Base-by-base conservation (phyloP, 2,797 vertebrate species). In the Petrocephalus schoutedeni region DNA sequence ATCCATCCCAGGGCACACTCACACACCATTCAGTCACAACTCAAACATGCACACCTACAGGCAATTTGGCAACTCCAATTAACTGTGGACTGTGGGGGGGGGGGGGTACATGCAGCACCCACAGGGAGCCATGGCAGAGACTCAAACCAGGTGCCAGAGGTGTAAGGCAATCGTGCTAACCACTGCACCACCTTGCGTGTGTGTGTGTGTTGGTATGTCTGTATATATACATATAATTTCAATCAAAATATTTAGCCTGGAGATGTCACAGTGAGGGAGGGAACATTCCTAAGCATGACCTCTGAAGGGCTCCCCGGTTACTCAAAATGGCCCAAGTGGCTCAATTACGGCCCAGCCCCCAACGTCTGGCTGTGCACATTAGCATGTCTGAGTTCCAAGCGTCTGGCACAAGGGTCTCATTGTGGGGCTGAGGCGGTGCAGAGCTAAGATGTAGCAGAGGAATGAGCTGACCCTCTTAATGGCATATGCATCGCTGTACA, bases 341-440 rank as follows among this genome's bases (percentile, higher is more conserved):
- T 56, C 82, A 23, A 56, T 32, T 54, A 2, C 10, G 51, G 10
- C 53, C 82, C 45, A 54, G 23, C 82, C 82, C 45, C 49, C 82
- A 84, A 28, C n/a, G 82, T 84, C 82, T 84, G 82, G 51, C 51
- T 84, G 53, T 23, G 51, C n/a, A n/a, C 19, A 49, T 51, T 23
- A 84, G 80, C n/a, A 49, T 32, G 49, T 84, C 82, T 84, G 53
- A 32, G 82, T 10, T 23, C 49, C n/a, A 28, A 41, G 21, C 7
- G 82, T 84, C 82, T n/a, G 21, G 10, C 51, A 84, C 82, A 84
- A 84, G 51, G 82, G 51, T 16, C n/a, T 32, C 82, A 84, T 84
- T 84, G 82, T 84, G 54, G 53, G 82, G n/a, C 51, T 54, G 53
- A 28, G 54, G 21, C 21, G 51, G 54, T 54, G 53, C 54, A n/a